Evolutionary conservation across 2,888 invertebrate genomes (phyloP), one percentile per base, ranked within the genome.

Genomic region (Lacanobia wlatinum): DNA sequence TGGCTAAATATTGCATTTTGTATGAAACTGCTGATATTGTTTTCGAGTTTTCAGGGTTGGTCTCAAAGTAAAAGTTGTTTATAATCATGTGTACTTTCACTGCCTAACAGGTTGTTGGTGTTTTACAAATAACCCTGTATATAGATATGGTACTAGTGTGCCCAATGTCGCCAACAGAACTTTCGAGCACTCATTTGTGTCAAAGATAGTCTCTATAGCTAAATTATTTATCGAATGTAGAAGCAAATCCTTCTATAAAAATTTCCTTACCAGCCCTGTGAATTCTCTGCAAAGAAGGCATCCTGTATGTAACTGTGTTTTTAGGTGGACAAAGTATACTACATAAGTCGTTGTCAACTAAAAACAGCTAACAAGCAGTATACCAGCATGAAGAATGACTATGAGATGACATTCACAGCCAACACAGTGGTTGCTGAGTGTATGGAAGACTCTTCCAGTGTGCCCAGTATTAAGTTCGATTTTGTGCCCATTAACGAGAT

Each of bases 291-390:
- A 14, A 14, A 14, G 3, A 14, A 43, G 14, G 14, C 28, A 28
- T 28, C 3, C 7, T 48, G 48, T 48, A 48, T 48, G 18, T 18
- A 5, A 48, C 48, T 89, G 90, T 34, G 38, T 62, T 63, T 73
- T 12, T 88, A 98, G 98, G 96, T 97, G 1, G 98, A 98, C 86
- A 98, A 98, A 93, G 97, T 99, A 0, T 99, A 99, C 92, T 99
- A 97, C 91, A 97, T 99, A 77, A 98, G 98, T 60, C 97, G 98
- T 78, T 98, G 98, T 80, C 96, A 96, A 60, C 93, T 99, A n/a
- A 99, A 99, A 92, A 97, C 98, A 2, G 99, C 99, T 0, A 99
- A 99, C 93, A 99, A 99, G 90, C 98, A 98, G 89, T 99, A 97
- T 92, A 97, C 97, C 48, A 97, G 96, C 52, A 92, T 99, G 9